phyloP scores from a whole-genome alignment of 2,797 vertebrate genomes.

The Lutjanus argentimaculatus region DNA sequence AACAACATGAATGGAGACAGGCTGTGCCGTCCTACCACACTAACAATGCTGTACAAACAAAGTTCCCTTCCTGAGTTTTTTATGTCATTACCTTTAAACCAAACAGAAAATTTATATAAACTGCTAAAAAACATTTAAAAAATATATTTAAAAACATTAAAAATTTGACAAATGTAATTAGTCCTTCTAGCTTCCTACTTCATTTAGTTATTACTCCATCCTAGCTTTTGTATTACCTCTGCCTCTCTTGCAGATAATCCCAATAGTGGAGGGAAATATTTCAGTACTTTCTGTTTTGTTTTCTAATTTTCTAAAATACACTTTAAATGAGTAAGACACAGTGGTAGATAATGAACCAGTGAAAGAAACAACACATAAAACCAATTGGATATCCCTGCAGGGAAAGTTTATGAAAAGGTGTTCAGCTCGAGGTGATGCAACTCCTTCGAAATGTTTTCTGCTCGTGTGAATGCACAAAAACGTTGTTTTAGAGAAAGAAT shows the following conservation, averaged over 20 bases:
- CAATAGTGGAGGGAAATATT: not conserved
- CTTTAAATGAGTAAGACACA: not conserved
- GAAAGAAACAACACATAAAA: conserved; percentile 4
- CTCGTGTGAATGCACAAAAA: not conserved
- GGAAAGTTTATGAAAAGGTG: not conserved
- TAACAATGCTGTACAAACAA: no score
- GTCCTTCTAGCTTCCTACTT: no score
- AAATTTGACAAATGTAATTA: no score
- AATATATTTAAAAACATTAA: no score
- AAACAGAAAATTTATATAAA: no score
- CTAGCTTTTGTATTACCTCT: not conserved
- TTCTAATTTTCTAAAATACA: conserved; percentile 7
- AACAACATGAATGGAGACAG: no score
- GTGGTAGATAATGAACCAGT: conserved; percentile 22
- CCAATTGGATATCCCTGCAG: conserved; percentile 12
- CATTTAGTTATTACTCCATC: not conserved
- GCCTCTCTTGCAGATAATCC: not conserved
- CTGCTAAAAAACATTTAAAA: no score
- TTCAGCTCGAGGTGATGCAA: conserved; percentile 17
- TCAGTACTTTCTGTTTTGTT: not conserved
- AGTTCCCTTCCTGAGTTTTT: no score
- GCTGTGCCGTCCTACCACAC: no score
- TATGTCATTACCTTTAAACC: no score
- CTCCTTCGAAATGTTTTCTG: not conserved
- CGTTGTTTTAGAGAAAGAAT: not conserved